Conservation (phyloP, 2,888 invertebrate genomes). For the Andrena praecox region DNA sequence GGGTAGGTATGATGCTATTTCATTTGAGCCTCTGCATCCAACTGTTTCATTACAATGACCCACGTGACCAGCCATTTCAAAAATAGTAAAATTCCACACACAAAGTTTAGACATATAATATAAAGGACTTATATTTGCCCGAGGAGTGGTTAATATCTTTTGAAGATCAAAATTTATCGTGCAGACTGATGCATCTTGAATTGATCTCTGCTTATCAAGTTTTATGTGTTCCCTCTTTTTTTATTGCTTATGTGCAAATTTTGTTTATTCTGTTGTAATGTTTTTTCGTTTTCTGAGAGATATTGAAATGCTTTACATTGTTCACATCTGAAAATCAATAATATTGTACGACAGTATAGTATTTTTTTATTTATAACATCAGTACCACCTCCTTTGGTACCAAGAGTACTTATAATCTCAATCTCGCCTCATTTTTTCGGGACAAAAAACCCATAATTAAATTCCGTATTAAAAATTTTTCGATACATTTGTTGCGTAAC, state of each 20-base stretch:
- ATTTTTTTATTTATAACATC: neutral
- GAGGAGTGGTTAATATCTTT: neutral
- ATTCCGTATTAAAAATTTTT: neutral
- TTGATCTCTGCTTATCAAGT: too few relatives aligned
- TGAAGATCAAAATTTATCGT: neutral
- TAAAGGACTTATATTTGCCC: too few relatives aligned
- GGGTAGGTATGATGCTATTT: neutral
- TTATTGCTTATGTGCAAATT: neutral
- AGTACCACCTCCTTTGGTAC: too few relatives aligned
- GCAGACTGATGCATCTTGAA: neutral
- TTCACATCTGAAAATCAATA: neutral
- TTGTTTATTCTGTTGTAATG: neutral
- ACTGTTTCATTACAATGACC: slow-evolving; percentile 6
- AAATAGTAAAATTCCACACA: too few relatives aligned
- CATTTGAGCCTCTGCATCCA: neutral
- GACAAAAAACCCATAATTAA: neutral
- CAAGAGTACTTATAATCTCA: too few relatives aligned
- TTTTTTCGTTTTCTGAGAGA: neutral
- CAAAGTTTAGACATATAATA: neutral
- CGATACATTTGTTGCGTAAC: neutral
- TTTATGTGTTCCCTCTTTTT: neutral
- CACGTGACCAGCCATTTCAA: neutral
- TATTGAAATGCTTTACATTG: neutral
- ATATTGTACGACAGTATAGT: neutral
- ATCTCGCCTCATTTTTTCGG: neutral